Conservation (phyloP, 2,888 invertebrate species). For the Laspeyria flexula region DNA sequence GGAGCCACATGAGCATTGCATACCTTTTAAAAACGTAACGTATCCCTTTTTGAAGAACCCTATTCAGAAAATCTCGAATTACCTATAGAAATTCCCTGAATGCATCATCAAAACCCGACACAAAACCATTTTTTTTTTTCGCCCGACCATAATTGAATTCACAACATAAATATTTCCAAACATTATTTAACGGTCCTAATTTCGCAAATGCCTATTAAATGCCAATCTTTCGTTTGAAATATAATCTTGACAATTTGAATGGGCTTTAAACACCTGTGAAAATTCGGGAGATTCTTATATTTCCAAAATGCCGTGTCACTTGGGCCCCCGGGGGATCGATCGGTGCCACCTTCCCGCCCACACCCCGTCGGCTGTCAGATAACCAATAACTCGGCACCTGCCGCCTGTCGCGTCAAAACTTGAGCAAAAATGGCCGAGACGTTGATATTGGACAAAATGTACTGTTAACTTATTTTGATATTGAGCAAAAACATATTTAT, state of each 20-base stretch:
- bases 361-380: conserved; percentile 47
- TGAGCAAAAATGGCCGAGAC: conserved; percentile 30
- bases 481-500: too few species aligned
- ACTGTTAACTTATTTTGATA: neutral
- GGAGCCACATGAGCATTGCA: too few species aligned
- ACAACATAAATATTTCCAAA: conserved; percentile 1
- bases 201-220: conserved; percentile 1
- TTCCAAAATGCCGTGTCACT: conserved; percentile 39
- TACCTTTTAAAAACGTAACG: too few species aligned
- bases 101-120: neutral
- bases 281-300: conserved; percentile 25
- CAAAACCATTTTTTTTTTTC: neutral
- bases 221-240: conserved; percentile 17
- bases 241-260: conserved; percentile 19
- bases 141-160: neutral
- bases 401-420: conserved; percentile 46
- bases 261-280: conserved; percentile 22
- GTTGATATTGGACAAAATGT: conserved; percentile 20
- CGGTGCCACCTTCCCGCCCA: conserved; percentile 9
- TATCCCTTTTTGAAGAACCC: too few species aligned
- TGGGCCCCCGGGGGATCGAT: conserved; percentile 10
- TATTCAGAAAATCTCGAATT: too few species aligned
- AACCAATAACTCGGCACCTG: conserved; percentile 64
- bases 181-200: neutral
- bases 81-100: neutral